phyloP scores from a whole-genome alignment of 2,113 vertebrate species.

The Gavialis gangeticus region DNA sequence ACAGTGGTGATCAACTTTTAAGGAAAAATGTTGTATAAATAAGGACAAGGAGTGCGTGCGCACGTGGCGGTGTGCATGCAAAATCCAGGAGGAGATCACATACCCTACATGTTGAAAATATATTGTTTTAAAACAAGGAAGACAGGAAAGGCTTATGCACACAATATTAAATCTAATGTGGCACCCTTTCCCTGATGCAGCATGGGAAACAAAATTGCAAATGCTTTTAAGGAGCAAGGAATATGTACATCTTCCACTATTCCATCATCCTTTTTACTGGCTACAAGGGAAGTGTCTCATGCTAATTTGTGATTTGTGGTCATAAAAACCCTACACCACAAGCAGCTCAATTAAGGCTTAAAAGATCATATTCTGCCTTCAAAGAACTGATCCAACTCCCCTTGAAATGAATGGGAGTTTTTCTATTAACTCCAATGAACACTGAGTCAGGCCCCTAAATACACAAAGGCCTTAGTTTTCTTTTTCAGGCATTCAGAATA shows the following conservation, averaged over 20 bases:
- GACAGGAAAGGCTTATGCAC: not conserved
- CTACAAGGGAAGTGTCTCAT: not conserved
- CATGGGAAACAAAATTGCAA: slow-evolving; percentile 6
- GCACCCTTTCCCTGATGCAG: not conserved
- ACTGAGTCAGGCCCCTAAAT: not conserved
- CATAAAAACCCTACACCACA: not conserved
- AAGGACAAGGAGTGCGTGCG: not conserved
- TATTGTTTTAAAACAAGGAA: not conserved
- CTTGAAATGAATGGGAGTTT: not conserved
- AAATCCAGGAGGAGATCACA: not conserved
- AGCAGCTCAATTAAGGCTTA: not conserved
- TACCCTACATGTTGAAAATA: not conserved
- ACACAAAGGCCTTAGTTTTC: accelerated
- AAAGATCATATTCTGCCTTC: not conserved
- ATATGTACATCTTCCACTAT: not conserved
- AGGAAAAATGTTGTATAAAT: not conserved
- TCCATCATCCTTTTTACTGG: not conserved
- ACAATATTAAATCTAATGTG: not conserved
- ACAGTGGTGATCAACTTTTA: not conserved
- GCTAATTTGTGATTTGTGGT: not conserved
- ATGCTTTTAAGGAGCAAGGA: not conserved
- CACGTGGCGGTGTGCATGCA: not conserved
- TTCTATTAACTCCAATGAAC: not conserved
- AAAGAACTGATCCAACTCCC: not conserved
- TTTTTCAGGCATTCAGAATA: not conserved